These are phyloP conservation scores for Globia sparganii DNA, from an alignment of 2,888 invertebrate species.

Conservation along the genomic window DNA sequence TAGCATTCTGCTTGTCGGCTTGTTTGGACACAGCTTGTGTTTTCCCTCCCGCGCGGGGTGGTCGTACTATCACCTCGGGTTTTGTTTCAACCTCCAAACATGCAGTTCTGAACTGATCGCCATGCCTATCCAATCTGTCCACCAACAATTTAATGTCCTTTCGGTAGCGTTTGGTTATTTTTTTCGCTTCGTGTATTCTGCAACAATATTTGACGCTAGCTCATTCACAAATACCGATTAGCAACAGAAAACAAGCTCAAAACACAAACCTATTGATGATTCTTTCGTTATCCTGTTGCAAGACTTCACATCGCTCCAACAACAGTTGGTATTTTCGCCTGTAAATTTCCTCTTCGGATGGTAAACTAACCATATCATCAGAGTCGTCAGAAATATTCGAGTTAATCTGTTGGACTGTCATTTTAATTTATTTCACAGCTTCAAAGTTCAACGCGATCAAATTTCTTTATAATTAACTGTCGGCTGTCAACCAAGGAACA, in stretches of 20 bases:
- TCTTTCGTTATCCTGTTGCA: conserved; percentile 94
- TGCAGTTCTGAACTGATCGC: conserved; percentile 92
- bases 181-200: conserved; percentile 93
- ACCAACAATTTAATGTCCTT: conserved; percentile 93
- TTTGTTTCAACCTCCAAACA: conserved; percentile 90
- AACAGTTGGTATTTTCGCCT: conserved; percentile 94
- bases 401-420: conserved; percentile 90
- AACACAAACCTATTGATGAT: conserved; percentile 91
- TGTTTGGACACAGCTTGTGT: conserved; percentile 76
- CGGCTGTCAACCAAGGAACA: conserved; percentile 69
- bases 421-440: conserved; percentile 90
- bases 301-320: conserved; percentile 93
- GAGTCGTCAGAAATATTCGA: conserved; percentile 90
- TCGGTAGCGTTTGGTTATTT: conserved; percentile 92
- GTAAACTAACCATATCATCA: conserved; percentile 90
- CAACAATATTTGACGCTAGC: conserved; percentile 70
- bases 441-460: conserved; percentile 86
- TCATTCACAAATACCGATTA: conserved; percentile 60
- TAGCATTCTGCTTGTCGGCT: conserved; percentile 79
- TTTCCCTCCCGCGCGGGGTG: conserved; percentile 76
- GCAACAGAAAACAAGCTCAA: conserved; percentile 61
- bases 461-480: conserved; percentile 84
- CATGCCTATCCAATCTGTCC: conserved; percentile 92
- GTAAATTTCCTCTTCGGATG: conserved; percentile 92
- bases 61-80: conserved; percentile 76